Conservation (phyloP, 1,140 invertebrate species). For the Pseudomyrmex pallidus region DNA sequence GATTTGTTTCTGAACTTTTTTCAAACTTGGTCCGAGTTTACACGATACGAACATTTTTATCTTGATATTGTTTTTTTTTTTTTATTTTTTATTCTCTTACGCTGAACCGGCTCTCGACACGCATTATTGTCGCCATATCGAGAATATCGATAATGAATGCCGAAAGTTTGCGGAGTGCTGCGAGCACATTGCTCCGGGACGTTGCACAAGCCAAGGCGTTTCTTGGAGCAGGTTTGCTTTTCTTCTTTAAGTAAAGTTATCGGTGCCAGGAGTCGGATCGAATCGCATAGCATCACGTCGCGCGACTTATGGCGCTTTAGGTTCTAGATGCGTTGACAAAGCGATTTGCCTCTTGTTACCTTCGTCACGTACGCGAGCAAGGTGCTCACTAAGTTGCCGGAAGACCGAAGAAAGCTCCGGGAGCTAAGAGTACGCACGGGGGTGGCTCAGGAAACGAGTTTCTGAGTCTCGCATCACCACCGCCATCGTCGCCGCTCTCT, state of each 20-base stretch:
- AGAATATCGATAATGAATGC: neutral
- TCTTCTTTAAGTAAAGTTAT: conserved; percentile 70
- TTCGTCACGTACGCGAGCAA: conserved; percentile 67
- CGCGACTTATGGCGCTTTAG: conserved; percentile 61
- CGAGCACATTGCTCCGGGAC: neutral
- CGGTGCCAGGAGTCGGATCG: conserved; percentile 50
- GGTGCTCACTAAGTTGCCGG: conserved; percentile 62
- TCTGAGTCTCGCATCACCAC: neutral
- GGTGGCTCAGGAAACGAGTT: conserved; percentile 48
- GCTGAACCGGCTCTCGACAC: too few species aligned
- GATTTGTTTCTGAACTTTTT: too few species aligned
- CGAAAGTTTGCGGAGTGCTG: neutral
- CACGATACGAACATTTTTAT: too few species aligned
- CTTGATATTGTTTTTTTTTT: too few species aligned
- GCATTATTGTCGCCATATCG: neutral
- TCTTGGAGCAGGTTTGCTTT: conserved; percentile 26
- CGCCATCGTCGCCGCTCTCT: neutral
- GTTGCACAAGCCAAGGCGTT: neutral
- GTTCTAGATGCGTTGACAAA: conserved; percentile 71
- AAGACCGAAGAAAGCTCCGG: conserved; percentile 47
- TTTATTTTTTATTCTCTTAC: too few species aligned
- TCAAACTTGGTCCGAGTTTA: neutral
- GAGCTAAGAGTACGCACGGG: conserved; percentile 33
- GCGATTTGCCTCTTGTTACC: conserved; percentile 74
- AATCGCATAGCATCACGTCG: conserved; percentile 65